Percentiles rank a stretch among this genome's conserved stretches.
Conservation (phyloP, 2,888 invertebrate species). For the Lomographa bimaculata region DNA sequence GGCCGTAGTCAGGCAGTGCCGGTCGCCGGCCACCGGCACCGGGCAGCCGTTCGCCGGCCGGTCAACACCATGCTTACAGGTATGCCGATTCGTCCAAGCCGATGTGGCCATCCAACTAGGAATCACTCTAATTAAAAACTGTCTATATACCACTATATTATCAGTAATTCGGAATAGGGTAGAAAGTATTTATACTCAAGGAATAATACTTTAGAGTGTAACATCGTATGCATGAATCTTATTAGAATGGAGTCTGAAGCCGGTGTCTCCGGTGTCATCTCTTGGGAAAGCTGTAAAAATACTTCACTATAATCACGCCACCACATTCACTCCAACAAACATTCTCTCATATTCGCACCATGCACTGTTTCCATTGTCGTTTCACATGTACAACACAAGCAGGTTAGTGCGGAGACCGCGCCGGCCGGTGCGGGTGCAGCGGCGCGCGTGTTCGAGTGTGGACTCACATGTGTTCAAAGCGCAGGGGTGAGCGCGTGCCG, state of each 20-base stretch:
- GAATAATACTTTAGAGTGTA: too few relatives aligned
- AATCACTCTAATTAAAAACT: conserved; percentile 60
- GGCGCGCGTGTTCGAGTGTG: conserved; percentile 33
- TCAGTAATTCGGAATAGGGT: too few relatives aligned
- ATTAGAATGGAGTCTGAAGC: conserved; percentile 7
- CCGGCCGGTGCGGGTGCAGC: conserved; percentile 48
- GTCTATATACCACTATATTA: conserved; percentile 28
- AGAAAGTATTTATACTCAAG: too few relatives aligned
- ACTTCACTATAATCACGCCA: conserved; percentile 14
- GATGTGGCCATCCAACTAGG: conserved; percentile 33
- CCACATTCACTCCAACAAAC: conserved; percentile 16
- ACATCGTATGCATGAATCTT: too few relatives aligned
- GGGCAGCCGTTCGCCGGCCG: not conserved
- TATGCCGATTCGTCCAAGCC: not conserved
- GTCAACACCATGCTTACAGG: not conserved
- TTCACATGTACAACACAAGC: conserved; percentile 39
- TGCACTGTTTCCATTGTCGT: conserved; percentile 25
- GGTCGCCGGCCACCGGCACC: conserved; percentile 33
- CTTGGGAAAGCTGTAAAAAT: conserved; percentile 8
- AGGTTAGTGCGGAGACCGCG: conserved; percentile 70
- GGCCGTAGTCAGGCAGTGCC: conserved; percentile 21
- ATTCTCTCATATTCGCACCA: conserved; percentile 21
- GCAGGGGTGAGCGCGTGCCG: conserved; percentile 56
- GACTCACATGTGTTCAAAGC: conserved; percentile 73
- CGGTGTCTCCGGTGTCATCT: conserved; percentile 15